Evolutionary conservation across 2,113 vertebrate genomes (phyloP), one percentile per base, ranked within the genome.

Genomic region (Anolis sagrei): DNA sequence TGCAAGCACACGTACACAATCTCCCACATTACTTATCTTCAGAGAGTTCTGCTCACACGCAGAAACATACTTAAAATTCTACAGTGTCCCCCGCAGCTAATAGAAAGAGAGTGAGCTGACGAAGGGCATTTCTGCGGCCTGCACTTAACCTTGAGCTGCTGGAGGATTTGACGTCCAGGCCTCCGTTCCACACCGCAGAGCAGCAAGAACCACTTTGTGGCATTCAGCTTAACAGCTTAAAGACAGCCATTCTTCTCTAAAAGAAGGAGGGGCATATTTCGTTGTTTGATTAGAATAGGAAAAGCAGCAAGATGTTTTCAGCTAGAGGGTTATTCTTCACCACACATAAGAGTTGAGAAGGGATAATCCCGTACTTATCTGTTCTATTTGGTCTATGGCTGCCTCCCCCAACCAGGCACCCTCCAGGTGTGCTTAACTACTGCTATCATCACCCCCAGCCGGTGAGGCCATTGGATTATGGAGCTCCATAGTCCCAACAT

Each of bases 71-170:
- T 95, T 90, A 91, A 84, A 81, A 90, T 91, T 93, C 87, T 18
- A 70, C 72, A 0, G 0, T 0, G 0, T 48, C 62, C 64, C 16
- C 21, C 49, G 76, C 79, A 70, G 83, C 68, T 76, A 88, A 88
- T 51, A 89, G 78, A 9, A 14, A 87, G 85, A 62, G 77, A 70
- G 25, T 62, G 83, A 82, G 78, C 84, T 69, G 86, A 68, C 0
- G 0, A 88, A 90, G 84, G 81, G 16, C 23, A 27, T 77, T 79
- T 1, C 0, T 80, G 92, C 85, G 77, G 64, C 83, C 58, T 77
- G 18, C 83, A 78, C 90, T 90, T 93, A 92, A 94, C 87, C 89
- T 92, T 92, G 89, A 54, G 36, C 74, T 83, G 36, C 74, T 83
- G 74, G 87, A 93, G 69, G 48, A 69, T 81, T 66, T 77, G 58